Conservation (phyloP, 1,140 invertebrate genomes). For the Melipona quadrifasciata region DNA sequence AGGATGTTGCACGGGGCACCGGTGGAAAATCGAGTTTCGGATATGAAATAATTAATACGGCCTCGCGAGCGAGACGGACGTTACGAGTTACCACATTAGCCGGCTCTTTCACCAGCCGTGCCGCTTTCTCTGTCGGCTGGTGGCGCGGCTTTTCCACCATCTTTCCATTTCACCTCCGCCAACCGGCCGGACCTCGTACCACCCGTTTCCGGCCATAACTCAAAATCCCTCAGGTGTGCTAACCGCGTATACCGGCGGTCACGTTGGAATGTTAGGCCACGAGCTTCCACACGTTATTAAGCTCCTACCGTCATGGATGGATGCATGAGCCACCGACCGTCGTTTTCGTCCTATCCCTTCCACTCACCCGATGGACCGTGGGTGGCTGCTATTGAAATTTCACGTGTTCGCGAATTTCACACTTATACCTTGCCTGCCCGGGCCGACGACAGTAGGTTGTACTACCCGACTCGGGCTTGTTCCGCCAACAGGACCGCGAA, state of each 20-base stretch:
- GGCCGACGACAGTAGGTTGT: not conserved
- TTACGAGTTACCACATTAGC: constrained; percentile 59
- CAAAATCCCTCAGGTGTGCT: constrained; percentile 68
- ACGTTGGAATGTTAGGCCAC: constrained; percentile 65
- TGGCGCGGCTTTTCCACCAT: not conserved
- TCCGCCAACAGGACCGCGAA: not conserved
- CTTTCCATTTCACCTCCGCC: constrained; percentile 49
- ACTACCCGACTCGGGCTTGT: not conserved
- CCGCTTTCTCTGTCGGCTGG: not conserved
- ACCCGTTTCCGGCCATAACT: constrained; percentile 61
- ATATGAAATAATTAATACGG: constrained; percentile 64
- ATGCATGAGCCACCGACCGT: no score
- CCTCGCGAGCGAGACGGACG: constrained; percentile 50
- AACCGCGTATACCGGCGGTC: constrained; percentile 66
- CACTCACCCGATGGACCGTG: not conserved
- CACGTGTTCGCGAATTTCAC: constrained; percentile 8
- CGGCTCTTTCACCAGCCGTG: not conserved
- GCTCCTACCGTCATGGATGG: not conserved
- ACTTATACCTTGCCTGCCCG: not conserved
- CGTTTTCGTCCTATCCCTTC: not conserved
- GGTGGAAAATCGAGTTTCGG: constrained; percentile 57
- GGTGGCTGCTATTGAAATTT: constrained; percentile 10
- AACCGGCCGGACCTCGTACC: constrained; percentile 23
- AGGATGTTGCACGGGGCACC: not conserved
- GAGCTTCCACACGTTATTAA: constrained; percentile 59